Conservation (phyloP, 1,140 invertebrate species). For the Drosophila eugracilis region DNA sequence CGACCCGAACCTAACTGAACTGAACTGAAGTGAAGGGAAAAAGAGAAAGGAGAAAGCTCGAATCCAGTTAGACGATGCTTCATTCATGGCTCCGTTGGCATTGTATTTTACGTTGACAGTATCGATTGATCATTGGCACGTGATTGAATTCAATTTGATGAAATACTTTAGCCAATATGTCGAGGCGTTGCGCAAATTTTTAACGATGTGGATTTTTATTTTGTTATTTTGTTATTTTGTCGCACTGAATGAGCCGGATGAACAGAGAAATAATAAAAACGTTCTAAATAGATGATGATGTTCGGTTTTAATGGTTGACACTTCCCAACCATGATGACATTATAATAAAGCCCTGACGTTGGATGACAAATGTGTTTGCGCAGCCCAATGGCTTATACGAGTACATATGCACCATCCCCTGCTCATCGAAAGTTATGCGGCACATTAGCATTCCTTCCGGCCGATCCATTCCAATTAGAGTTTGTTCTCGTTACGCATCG, state of each 20-base stretch:
- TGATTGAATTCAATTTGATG: constrained; percentile 83
- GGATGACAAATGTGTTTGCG: constrained; percentile 43
- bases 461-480: constrained; percentile 52
- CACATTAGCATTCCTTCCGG: constrained; percentile 47
- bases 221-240: too few relatives aligned
- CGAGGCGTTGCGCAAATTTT: constrained; percentile 59
- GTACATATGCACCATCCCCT: not conserved
- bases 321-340: constrained; percentile 35
- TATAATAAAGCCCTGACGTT: constrained; percentile 35
- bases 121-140: constrained; percentile 82
- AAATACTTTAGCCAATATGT: constrained; percentile 76
- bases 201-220: constrained; percentile 53
- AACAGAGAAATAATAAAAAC: constrained; percentile 31
- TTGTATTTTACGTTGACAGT: constrained; percentile 71
- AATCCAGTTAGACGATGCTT: constrained; percentile 46
- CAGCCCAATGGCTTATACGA: not conserved
- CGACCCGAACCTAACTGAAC: constrained; percentile 2
- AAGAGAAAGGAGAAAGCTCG: too few relatives aligned
- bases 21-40: too few relatives aligned
- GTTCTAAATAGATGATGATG: constrained; percentile 57
- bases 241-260: constrained; percentile 1
- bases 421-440: constrained; percentile 24
- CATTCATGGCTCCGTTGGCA: constrained; percentile 66
- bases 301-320: constrained; percentile 49
- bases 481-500: constrained; percentile 31